Evolutionary conservation across 2,888 invertebrate genomes (phyloP).

Genomic region (Andricus curvator): DNA sequence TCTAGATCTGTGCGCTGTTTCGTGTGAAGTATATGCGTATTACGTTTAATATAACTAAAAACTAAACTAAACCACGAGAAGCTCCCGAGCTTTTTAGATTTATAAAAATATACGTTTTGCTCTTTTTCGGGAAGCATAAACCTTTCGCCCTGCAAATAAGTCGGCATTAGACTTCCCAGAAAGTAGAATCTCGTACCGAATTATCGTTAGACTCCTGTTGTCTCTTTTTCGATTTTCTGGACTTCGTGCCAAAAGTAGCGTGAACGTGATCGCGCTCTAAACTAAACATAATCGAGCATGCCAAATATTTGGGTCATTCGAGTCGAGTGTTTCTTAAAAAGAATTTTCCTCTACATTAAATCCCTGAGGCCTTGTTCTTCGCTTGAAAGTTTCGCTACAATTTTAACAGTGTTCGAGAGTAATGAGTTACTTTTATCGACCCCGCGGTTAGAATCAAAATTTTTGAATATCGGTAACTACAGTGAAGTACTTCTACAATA

Average conservation of each 20-base stretch:
- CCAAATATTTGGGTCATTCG: slow-evolving; percentile 25
- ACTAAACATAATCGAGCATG: slow-evolving; percentile 25
- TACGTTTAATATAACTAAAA: neutral
- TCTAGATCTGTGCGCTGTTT: slow-evolving; percentile 17
- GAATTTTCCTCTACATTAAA: slow-evolving; percentile 22
- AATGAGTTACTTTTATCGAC: neutral
- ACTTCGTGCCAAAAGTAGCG: slow-evolving; percentile 27
- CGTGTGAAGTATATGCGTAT: slow-evolving; percentile 6
- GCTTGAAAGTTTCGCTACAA: slow-evolving; percentile 4
- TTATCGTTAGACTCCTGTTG: slow-evolving; percentile 37
- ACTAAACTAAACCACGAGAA: slow-evolving; percentile 3
- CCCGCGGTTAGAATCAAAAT: neutral
- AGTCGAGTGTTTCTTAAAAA: slow-evolving; percentile 10
- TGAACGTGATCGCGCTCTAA: slow-evolving; percentile 2
- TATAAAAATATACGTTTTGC: slow-evolving; percentile 28
- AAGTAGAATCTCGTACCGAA: slow-evolving; percentile 54
- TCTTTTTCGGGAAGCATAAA: slow-evolving; percentile 25
- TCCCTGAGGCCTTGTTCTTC: slow-evolving; percentile 19
- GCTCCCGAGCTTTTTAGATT: slow-evolving; percentile 31
- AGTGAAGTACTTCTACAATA: neutral
- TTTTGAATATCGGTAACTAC: neutral
- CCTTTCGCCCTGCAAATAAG: slow-evolving; percentile 16
- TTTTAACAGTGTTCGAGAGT: neutral
- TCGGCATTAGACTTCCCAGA: slow-evolving; percentile 33
- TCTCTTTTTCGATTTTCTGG: slow-evolving; percentile 35